phyloP scores from a whole-genome alignment of 2,797 vertebrate species.

The Poecilia picta region DNA sequence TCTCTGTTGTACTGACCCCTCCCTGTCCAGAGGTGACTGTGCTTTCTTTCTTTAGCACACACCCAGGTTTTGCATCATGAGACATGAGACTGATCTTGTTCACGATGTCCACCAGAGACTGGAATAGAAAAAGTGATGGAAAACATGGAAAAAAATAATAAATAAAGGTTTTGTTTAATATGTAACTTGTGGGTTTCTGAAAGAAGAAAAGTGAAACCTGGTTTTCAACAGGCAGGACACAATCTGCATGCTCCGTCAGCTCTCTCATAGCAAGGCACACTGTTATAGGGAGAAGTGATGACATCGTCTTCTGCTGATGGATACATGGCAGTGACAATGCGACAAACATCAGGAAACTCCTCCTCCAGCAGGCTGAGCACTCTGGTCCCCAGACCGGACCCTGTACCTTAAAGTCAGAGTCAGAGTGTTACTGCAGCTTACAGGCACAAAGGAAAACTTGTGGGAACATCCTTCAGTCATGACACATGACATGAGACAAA shows the following conservation, averaged over 20 bases:
- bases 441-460: neutral
- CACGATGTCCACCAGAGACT: constrained; percentile 95
- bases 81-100: constrained; percentile 89
- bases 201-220: constrained; percentile 80
- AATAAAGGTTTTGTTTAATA: neutral
- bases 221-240: constrained; percentile 94
- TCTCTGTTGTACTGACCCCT: constrained; percentile 76
- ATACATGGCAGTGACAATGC: constrained; percentile 92
- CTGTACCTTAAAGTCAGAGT: constrained; percentile 83
- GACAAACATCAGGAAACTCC: constrained; percentile 93
- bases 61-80: constrained; percentile 79
- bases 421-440: neutral
- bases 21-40: constrained; percentile 84
- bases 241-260: constrained; percentile 93
- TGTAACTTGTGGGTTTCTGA: neutral
- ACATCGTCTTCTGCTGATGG: constrained; percentile 95
- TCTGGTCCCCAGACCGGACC: constrained; percentile 93
- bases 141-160: neutral
- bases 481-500: too few relatives aligned
- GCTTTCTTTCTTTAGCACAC: constrained; percentile 81
- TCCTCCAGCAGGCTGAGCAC: constrained; percentile 91
- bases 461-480: neutral
- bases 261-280: constrained; percentile 94
- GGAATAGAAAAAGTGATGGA: constrained; percentile 17
- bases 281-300: constrained; percentile 97